Percentiles rank a stretch among this genome's conserved stretches.
Conservation (phyloP, 2,113 vertebrate genomes). For the Typhlomys cinereus region DNA sequence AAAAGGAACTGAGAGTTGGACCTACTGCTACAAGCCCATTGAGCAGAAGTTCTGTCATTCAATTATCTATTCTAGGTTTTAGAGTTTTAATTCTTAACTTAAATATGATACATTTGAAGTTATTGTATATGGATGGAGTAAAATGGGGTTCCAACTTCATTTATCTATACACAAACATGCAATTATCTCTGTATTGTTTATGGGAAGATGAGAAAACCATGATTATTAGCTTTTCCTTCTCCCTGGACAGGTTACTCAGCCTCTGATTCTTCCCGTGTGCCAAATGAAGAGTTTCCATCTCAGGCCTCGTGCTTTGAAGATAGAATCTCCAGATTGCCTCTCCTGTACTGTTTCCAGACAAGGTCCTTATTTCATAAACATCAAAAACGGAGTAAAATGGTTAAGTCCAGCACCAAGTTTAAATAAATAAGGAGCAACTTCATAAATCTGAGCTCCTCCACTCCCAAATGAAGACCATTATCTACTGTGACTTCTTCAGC, state of each 20-base stretch:
- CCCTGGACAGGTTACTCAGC: background rate
- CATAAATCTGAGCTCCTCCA: background rate
- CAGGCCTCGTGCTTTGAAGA: background rate
- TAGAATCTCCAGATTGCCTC: background rate
- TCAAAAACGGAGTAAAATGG: background rate
- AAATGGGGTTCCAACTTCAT: background rate
- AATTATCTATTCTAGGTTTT: too few relatives aligned
- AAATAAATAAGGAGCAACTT: background rate
- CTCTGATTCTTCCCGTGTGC: background rate
- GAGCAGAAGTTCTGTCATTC: background rate
- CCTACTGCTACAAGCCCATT: background rate
- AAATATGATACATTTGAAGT: background rate
- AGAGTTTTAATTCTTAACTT: background rate
- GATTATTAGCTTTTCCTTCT: background rate
- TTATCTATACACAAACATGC: background rate
- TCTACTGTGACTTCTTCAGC: background rate
- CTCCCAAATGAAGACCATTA: background rate
- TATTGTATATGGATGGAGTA: background rate
- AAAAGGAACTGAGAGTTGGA: too few relatives aligned
- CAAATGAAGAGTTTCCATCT: background rate
- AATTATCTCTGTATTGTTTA: background rate
- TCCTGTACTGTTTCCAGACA: background rate
- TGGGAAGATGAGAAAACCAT: background rate
- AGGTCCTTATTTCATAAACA: background rate
- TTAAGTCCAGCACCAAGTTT: background rate